These are phyloP conservation scores for Myoxocephalus aenaeus DNA, from an alignment of 2,797 vertebrate genomes.

Conservation along the genomic window DNA sequence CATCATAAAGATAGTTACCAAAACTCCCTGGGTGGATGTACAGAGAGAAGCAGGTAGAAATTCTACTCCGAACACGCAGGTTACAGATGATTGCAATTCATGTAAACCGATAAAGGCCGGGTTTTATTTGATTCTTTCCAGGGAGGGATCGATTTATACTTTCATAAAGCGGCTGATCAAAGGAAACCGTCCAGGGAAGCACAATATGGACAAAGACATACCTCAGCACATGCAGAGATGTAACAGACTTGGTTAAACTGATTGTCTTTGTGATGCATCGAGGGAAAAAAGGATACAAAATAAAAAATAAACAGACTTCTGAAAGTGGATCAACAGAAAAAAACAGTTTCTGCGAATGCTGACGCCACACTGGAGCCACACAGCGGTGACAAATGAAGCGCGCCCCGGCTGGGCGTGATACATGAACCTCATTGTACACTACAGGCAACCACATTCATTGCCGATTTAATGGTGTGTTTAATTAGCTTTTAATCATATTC, in stretches of 20 bases:
- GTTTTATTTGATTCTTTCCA: slow-evolving; percentile 16
- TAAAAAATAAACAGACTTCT: not conserved
- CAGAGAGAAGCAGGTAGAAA: not conserved
- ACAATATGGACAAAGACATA: not conserved
- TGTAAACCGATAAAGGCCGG: slow-evolving; percentile 32
- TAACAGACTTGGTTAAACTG: slow-evolving; percentile 20
- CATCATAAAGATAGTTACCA: slow-evolving; percentile 1
- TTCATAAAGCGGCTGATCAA: slow-evolving; percentile 38
- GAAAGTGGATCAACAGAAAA: slow-evolving; percentile 18
- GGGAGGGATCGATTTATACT: slow-evolving; percentile 15
- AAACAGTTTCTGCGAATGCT: slow-evolving; percentile 21
- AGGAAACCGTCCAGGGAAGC: slow-evolving; percentile 11
- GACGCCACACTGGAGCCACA: slow-evolving; percentile 15
- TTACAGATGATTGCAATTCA: slow-evolving; percentile 10
- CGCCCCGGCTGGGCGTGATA: slow-evolving; percentile 53
- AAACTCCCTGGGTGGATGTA: not conserved
- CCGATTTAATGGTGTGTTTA: slow-evolving; percentile 72
- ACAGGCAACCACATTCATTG: slow-evolving; percentile 58
- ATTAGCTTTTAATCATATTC: slow-evolving; percentile 75
- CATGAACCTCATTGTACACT: slow-evolving; percentile 62
- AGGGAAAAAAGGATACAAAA: not conserved
- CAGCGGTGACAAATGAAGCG: slow-evolving; percentile 55
- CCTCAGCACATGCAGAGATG: slow-evolving; percentile 27
- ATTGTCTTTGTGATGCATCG: not conserved
- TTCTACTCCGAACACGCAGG: not conserved